These are phyloP conservation scores for Heterotilapia buettikoferi DNA, from an alignment of 2,113 vertebrate species.

Conservation along the genomic window DNA sequence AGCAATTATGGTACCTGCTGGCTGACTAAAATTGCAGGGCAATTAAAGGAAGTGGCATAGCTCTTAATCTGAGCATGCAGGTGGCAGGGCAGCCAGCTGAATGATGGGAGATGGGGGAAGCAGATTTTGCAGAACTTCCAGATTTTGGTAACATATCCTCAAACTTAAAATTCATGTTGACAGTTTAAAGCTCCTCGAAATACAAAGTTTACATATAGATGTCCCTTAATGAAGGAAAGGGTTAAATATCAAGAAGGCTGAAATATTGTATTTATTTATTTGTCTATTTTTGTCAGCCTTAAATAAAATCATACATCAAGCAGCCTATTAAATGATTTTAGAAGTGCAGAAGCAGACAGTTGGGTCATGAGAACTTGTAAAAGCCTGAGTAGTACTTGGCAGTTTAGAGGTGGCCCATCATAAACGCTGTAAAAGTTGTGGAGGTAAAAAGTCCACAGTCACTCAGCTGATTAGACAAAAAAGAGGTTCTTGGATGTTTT, in stretches of 20 bases:
- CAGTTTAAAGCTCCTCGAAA: background rate
- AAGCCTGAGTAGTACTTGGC: background rate
- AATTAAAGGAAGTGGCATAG: background rate
- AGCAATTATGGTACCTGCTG: background rate
- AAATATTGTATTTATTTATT: background rate
- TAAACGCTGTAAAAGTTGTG: background rate
- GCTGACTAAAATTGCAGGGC: background rate
- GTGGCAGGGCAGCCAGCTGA: background rate
- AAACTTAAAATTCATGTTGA: background rate
- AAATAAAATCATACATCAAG: background rate
- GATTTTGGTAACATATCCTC: background rate
- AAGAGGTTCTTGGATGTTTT: background rate
- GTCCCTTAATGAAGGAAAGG: background rate
- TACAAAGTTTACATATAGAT: background rate
- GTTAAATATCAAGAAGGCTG: background rate
- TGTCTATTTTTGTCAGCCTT: background rate
- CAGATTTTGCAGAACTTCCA: background rate
- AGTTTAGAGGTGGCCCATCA: background rate
- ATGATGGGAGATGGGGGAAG: background rate
- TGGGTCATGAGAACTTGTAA: background rate
- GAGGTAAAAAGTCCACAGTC: background rate
- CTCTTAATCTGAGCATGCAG: background rate
- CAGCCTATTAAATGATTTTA: background rate
- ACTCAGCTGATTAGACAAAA: background rate
- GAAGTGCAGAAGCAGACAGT: background rate